phyloP scores from a whole-genome alignment of 2,888 invertebrate species.

The Ernsta delagoae region DNA sequence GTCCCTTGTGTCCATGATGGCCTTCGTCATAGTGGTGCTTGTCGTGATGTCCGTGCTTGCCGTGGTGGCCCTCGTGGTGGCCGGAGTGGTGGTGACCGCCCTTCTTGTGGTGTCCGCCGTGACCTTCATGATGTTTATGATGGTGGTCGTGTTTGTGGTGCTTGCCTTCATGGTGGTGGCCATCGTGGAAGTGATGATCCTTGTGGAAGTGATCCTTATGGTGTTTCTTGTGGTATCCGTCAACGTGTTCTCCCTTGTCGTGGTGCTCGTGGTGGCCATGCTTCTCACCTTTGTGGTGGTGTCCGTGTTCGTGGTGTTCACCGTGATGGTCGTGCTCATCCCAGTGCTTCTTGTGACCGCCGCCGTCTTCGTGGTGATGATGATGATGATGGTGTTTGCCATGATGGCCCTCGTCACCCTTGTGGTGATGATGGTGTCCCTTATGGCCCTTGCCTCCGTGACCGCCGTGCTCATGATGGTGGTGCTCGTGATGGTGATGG shows the following conservation, averaged over 20 bases:
- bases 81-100: too few relatives aligned
- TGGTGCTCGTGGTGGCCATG: neutral
- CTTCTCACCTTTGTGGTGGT: neutral
- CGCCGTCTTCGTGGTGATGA: neutral
- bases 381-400: neutral
- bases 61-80: too few relatives aligned
- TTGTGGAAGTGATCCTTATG: too few relatives aligned
- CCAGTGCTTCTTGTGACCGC: neutral
- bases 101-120: too few relatives aligned
- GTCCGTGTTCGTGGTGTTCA: neutral
- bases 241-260: neutral
- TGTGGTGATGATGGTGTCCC: conserved; percentile 85
- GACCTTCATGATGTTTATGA: too few relatives aligned
- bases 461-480: conserved; percentile 89
- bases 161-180: too few relatives aligned
- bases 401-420: neutral
- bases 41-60: too few relatives aligned
- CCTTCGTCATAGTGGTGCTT: too few relatives aligned
- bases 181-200: too few relatives aligned
- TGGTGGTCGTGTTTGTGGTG: too few relatives aligned
- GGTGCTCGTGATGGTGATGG: conserved; percentile 87
- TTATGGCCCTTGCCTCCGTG: conserved; percentile 92
- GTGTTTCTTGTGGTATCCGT: neutral
- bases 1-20: too few relatives aligned
- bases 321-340: neutral